These are phyloP conservation scores for Notoglanidium macrostoma DNA, from an alignment of 2,797 vertebrate genomes.

Conservation along the genomic window DNA sequence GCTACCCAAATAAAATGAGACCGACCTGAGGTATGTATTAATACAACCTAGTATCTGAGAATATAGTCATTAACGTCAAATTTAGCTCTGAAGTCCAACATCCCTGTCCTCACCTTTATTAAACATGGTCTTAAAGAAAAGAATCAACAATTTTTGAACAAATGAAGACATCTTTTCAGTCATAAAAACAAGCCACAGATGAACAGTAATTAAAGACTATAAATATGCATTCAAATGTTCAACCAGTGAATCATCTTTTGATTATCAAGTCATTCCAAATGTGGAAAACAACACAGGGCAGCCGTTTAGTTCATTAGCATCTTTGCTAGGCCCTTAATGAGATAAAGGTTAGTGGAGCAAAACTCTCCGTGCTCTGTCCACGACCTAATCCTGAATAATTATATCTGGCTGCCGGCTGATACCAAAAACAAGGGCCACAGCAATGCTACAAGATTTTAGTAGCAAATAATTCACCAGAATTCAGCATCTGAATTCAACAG, in stretches of 20 bases:
- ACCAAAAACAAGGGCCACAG: background rate
- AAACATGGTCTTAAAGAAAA: background rate
- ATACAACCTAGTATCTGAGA: background rate
- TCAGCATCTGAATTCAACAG: too few species aligned
- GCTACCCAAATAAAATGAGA: background rate
- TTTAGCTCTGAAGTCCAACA: background rate
- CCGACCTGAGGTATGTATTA: background rate
- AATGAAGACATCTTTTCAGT: background rate
- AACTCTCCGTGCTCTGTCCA: background rate
- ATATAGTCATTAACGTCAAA: background rate
- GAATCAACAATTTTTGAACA: background rate
- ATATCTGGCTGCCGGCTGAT: background rate
- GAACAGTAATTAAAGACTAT: background rate
- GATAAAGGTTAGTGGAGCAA: background rate
- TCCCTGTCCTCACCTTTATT: background rate
- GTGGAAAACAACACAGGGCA: background rate
- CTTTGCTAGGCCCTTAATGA: background rate
- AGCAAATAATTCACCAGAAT: background rate
- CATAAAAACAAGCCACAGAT: background rate
- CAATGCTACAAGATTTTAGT: background rate
- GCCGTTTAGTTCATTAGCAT: background rate
- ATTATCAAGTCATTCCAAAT: background rate
- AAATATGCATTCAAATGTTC: slow-evolving; percentile 3
- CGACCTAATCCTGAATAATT: background rate
- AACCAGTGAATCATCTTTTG: background rate